Conservation (phyloP, 2,888 invertebrate species). For the Conistra vaccinii region DNA sequence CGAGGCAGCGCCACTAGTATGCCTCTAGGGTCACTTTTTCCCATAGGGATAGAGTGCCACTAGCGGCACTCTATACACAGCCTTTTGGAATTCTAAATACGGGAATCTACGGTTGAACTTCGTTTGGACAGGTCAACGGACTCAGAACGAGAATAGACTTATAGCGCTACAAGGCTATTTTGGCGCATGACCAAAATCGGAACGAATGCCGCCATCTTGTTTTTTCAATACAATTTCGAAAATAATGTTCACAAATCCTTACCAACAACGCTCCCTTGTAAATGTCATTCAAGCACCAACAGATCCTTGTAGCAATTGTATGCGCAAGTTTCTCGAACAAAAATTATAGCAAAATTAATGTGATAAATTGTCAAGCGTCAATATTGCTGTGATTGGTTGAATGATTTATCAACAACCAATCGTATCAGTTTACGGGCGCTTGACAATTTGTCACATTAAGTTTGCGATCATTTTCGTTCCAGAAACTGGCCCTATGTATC, state of each 20-base stretch:
- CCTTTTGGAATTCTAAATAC: not conserved
- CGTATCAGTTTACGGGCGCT: not conserved
- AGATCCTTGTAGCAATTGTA: not conserved
- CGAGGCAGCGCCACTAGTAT: too few relatives aligned
- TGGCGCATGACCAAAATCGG: not conserved
- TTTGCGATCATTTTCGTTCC: not conserved
- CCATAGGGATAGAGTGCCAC: too few relatives aligned
- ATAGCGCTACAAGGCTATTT: slow-evolving; percentile 2
- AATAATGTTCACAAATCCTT: not conserved
- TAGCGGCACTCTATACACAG: too few relatives aligned
- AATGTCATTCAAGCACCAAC: slow-evolving; percentile 7
- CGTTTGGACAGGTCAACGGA: slow-evolving; percentile 9
- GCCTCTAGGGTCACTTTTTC: too few relatives aligned
- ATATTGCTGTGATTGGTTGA: not conserved
- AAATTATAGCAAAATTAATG: not conserved
- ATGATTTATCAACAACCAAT: not conserved
- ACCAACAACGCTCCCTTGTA: not conserved
- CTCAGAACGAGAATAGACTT: slow-evolving; percentile 20
- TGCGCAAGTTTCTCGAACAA: not conserved
- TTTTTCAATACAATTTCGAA: not conserved
- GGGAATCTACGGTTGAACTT: slow-evolving; percentile 20
- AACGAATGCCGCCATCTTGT: not conserved
- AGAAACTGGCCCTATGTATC: slow-evolving; percentile 13
- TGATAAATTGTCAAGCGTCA: not conserved
- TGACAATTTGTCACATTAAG: not conserved